Conservation (phyloP, 2,888 invertebrate species). For the Chaetogeoica ovagalla region DNA sequence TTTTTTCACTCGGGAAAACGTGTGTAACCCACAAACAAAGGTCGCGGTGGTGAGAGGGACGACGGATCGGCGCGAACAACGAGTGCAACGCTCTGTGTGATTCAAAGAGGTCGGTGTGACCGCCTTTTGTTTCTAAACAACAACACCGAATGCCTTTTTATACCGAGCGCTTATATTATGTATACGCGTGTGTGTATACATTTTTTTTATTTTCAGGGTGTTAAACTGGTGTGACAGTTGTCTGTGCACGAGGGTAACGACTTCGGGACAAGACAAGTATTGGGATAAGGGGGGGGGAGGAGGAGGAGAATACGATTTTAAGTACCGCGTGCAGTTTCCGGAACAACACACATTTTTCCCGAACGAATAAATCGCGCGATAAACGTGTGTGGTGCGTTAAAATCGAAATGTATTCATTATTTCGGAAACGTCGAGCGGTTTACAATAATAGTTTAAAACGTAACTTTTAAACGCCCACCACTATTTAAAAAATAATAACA, state of each 20-base stretch:
- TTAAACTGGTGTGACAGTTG: constrained; percentile 34
- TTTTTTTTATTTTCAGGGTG: constrained; percentile 18
- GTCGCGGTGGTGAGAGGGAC: constrained; percentile 16
- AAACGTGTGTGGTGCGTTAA: too few species aligned
- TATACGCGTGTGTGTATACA: too few species aligned
- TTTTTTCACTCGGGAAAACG: constrained; percentile 33
- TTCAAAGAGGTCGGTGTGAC: constrained; percentile 35
- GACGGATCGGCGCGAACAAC: constrained; percentile 38
- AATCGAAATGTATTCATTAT: too few species aligned
- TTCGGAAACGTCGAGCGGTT: too few species aligned
- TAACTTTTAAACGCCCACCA: too few species aligned
- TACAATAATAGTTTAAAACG: too few species aligned
- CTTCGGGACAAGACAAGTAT: not conserved
- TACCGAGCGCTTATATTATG: constrained; percentile 22
- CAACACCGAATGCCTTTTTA: constrained; percentile 36
- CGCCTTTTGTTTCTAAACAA: constrained; percentile 42
- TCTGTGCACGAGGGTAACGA: constrained; percentile 16
- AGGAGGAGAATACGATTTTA: too few species aligned
- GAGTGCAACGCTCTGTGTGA: constrained; percentile 25
- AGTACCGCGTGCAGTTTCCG: too few species aligned
- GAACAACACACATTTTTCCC: too few species aligned
- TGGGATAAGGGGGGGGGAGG: too few species aligned
- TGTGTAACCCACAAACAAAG: constrained; percentile 50
- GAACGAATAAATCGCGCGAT: too few species aligned
- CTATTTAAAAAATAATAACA: too few species aligned